Conservation (phyloP, 2,113 vertebrate species). For the Cyphomyrus plagiostoma region DNA sequence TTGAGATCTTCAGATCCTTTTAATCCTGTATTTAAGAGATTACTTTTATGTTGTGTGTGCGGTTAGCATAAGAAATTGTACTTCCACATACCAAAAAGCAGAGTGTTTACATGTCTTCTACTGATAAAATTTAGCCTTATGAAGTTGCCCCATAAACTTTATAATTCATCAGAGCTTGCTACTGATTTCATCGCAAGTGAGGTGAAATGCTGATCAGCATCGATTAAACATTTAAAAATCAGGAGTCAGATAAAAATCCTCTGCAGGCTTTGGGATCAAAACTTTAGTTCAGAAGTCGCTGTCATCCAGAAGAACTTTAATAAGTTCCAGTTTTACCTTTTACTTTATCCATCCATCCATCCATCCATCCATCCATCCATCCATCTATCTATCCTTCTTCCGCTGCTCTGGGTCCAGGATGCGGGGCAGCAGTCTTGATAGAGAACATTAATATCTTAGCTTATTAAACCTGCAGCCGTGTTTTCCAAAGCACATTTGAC, state of each 20-base stretch:
- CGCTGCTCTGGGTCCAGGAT: not conserved
- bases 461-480: not conserved
- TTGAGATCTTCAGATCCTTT: not conserved
- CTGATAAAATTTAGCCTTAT: not conserved
- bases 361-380: not conserved
- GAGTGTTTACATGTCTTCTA: not conserved
- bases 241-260: not conserved
- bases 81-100: not conserved
- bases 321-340: not conserved
- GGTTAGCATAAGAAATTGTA: not conserved
- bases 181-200: not conserved
- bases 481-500: not conserved
- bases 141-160: not conserved
- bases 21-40: not conserved
- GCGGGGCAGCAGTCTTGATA: not conserved
- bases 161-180: not conserved
- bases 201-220: not conserved
- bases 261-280: not conserved
- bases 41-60: not conserved
- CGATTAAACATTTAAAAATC: not conserved
- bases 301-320: not conserved
- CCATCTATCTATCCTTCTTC: not conserved
- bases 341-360: not conserved
- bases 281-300: not conserved
- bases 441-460: not conserved